These are phyloP conservation scores for Mus spicilegus DNA, from an alignment of 2,113 vertebrate genomes.

Conservation along the genomic window DNA sequence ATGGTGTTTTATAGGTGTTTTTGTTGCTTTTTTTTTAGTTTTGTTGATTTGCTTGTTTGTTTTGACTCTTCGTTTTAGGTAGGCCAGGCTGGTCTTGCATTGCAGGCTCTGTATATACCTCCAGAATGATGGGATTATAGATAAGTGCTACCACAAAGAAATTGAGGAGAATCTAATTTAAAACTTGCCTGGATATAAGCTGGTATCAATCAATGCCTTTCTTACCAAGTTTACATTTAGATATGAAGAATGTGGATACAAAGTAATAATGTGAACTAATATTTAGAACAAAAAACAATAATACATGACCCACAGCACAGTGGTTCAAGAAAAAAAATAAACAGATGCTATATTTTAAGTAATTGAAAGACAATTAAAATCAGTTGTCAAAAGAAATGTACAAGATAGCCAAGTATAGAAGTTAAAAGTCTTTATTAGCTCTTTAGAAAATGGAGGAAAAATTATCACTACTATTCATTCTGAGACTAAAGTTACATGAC, in stretches of 20 bases:
- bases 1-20: background rate
- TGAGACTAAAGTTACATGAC: too few relatives aligned
- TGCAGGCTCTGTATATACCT: background rate
- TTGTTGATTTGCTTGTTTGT: background rate
- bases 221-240: background rate
- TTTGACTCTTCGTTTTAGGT: background rate
- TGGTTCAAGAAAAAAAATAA: background rate
- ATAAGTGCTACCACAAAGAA: background rate
- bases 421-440: background rate
- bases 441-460: background rate
- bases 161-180: background rate
- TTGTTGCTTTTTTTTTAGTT: background rate
- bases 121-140: background rate
- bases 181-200: background rate
- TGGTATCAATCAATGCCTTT: background rate
- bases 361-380: background rate
- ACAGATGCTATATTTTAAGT: background rate
- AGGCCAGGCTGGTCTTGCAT: background rate
- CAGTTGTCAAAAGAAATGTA: background rate
- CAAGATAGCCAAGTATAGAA: background rate
- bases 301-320: background rate
- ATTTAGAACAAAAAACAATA: background rate
- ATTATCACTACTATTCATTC: background rate
- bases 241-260: background rate
- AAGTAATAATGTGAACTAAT: too few relatives aligned